Conservation (phyloP, 2,113 vertebrate species). For the Gavialis gangeticus region DNA sequence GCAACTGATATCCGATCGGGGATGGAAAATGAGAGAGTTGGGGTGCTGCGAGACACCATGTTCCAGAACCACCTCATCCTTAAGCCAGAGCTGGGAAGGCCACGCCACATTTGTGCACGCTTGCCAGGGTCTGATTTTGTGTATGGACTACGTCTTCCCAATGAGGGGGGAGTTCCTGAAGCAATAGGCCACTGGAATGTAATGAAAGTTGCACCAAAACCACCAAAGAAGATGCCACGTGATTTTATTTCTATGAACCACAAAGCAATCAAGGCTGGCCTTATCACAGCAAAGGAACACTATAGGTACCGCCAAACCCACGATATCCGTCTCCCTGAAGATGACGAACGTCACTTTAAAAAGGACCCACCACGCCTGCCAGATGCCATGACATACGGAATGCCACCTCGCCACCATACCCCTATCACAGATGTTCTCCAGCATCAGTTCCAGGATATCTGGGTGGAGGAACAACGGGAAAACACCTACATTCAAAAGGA, state of each 20-base stretch:
- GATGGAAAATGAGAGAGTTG: not conserved
- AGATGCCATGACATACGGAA: accelerated
- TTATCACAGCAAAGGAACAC: accelerated
- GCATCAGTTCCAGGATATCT: not conserved
- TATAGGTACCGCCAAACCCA: accelerated
- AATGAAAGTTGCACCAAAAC: accelerated
- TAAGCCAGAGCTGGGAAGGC: not conserved
- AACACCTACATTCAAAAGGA: not conserved
- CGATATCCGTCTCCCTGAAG: accelerated
- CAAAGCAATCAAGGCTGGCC: not conserved
- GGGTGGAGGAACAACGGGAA: not conserved
- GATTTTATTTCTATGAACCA: accelerated
- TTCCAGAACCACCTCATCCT: not conserved
- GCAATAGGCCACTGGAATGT: accelerated
- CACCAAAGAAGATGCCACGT: not conserved
- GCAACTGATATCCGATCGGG: not conserved
- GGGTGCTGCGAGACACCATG: not conserved
- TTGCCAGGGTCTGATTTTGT: not conserved
- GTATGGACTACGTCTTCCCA: not conserved
- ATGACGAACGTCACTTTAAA: not conserved
- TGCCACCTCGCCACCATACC: not conserved
- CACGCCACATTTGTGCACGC: not conserved
- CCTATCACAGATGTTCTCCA: not conserved
- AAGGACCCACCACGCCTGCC: accelerated
- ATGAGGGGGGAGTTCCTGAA: not conserved